phyloP scores from a whole-genome alignment of 2,888 invertebrate genomes.

The Dascillus cervinus region DNA sequence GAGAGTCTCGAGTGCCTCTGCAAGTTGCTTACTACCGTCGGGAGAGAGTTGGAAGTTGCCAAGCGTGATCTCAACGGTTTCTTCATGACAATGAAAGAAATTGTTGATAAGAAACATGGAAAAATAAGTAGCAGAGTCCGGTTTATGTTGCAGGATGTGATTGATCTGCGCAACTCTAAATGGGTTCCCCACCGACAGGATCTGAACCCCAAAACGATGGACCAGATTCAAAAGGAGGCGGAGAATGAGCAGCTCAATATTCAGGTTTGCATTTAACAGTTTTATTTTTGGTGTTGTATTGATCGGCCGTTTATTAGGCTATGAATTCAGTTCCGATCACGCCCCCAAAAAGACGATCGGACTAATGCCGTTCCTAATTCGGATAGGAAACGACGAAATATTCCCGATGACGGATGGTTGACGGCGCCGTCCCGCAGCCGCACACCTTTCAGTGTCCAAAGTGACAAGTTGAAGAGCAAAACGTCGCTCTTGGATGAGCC shows the following conservation, averaged over 20 bases:
- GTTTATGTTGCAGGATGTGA: constrained; percentile 62
- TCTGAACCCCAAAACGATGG: constrained; percentile 87
- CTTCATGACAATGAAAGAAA: constrained; percentile 62
- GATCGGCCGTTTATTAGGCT: too few species aligned
- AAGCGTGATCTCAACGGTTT: constrained; percentile 49
- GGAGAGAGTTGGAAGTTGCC: constrained; percentile 61
- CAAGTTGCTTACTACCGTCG: constrained; percentile 77
- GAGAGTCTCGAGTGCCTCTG: constrained; percentile 85
- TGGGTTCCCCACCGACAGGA: constrained; percentile 86
- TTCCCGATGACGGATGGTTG: constrained; percentile 36
- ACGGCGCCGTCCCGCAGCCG: constrained; percentile 28
- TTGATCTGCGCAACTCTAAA: constrained; percentile 72
- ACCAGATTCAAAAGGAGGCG: constrained; percentile 86
- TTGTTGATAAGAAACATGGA: constrained; percentile 56
- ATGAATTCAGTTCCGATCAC: constrained; percentile 39
- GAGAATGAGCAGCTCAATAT: constrained; percentile 67
- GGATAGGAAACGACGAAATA: constrained; percentile 31
- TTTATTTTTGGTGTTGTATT: constrained; percentile 1
- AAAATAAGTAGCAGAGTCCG: constrained; percentile 57
- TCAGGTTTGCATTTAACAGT: too few species aligned
- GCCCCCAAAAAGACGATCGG: constrained; percentile 56
- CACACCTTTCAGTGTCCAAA: constrained; percentile 40
- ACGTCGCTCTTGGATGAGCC: constrained; percentile 43
- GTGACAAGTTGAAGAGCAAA: constrained; percentile 45
- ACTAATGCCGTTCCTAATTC: constrained; percentile 36